Percentiles rank a stretch among this genome's conserved stretches.
Evolutionary conservation across 2,113 vertebrate genomes (phyloP).

Genomic region (Carettochelys insculpta): DNA sequence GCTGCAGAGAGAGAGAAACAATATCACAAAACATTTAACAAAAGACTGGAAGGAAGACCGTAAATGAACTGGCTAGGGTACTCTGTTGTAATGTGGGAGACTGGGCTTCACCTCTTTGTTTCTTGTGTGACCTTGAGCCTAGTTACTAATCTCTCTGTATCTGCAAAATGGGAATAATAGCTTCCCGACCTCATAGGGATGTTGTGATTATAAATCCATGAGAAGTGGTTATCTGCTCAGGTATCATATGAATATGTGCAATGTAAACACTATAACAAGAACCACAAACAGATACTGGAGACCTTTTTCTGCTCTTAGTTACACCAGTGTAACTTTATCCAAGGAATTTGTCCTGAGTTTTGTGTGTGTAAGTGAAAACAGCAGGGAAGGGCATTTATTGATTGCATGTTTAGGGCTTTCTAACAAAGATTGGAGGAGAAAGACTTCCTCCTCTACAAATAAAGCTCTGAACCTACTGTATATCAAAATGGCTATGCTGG

Average conservation of each 20-base stretch:
- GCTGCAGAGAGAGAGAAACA: not conserved
- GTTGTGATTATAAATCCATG: not conserved
- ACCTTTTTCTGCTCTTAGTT: not conserved
- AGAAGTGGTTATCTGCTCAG: not conserved
- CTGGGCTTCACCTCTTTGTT: not conserved
- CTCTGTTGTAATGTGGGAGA: not conserved
- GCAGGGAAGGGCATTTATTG: not conserved
- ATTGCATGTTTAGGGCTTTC: not conserved
- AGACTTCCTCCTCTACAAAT: not conserved
- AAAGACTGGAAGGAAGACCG: not conserved
- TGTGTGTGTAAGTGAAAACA: not conserved
- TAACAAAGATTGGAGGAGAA: not conserved
- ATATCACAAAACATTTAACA: not conserved
- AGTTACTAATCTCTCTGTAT: not conserved
- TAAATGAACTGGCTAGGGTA: not conserved
- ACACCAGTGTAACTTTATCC: not conserved
- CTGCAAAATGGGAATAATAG: not conserved
- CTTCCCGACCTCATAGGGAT: not conserved
- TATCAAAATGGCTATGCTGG: not conserved
- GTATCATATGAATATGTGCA: not conserved
- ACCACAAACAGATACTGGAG: not conserved
- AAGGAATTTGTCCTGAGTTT: not conserved
- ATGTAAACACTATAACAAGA: not conserved
- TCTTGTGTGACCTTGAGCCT: not conserved
- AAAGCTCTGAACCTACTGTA: not conserved